A percentile compares a stretch with the other conserved stretches of the same genome.
phyloP scores from a whole-genome alignment of 1,140 invertebrate genomes.

The Muscidifurax raptorellus region DNA sequence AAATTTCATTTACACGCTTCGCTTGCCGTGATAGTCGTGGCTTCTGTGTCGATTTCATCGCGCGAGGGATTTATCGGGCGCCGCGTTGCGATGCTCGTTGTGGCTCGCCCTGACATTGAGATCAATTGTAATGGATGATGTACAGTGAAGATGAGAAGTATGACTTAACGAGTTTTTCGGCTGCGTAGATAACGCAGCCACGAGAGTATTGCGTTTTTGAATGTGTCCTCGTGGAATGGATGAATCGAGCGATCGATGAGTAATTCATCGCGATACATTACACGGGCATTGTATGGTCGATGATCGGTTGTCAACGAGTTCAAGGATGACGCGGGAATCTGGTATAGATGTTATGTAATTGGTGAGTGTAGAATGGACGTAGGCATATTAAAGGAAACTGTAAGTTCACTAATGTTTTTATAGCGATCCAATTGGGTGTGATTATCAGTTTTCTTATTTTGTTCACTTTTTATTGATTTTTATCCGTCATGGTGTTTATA shows the following conservation, averaged over 20 bases:
- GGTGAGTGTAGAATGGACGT: background rate
- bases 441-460: too few relatives aligned
- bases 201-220: background rate
- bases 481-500: too few relatives aligned
- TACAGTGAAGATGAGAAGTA: background rate
- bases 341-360: background rate
- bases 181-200: background rate
- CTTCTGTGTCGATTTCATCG: background rate
- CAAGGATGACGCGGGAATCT: background rate
- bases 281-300: too few relatives aligned
- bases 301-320: too few relatives aligned
- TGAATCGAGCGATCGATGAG: background rate
- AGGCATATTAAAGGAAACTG: too few relatives aligned
- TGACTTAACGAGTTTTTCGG: background rate
- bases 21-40: background rate
- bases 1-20: background rate
- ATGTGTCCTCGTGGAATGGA: too few relatives aligned
- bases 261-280: background rate
- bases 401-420: too few relatives aligned
- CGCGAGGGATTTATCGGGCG: background rate
- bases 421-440: too few relatives aligned
- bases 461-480: too few relatives aligned
- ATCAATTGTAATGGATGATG: background rate
- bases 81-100: background rate
- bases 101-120: background rate